Conservation (phyloP, 2,888 invertebrate genomes). For the Ophonus ardosiacus region DNA sequence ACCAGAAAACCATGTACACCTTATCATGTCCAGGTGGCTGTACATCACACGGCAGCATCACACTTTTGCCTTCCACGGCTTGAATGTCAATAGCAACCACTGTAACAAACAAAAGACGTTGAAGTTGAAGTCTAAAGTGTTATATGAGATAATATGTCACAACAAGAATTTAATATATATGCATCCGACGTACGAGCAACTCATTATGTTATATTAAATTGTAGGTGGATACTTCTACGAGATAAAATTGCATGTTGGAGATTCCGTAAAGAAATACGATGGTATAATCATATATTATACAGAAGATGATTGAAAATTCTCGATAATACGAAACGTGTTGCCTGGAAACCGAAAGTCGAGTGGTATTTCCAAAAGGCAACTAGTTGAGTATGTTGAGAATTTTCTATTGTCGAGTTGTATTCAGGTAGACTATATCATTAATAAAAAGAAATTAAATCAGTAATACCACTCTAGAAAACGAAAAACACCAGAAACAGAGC, state of each 20-base stretch:
- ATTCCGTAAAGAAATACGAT: background rate
- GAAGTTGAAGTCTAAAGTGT: background rate
- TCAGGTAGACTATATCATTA: no score
- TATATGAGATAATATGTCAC: conserved; percentile 21
- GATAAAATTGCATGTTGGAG: conserved; percentile 8
- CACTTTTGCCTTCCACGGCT: conserved; percentile 92
- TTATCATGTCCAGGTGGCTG: conserved; percentile 89
- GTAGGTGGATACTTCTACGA: background rate
- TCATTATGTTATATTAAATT: conserved; percentile 36
- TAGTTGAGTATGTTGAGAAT: no score
- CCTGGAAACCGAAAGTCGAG: no score
- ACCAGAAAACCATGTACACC: conserved; percentile 96
- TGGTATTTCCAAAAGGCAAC: no score
- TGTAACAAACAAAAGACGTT: conserved; percentile 15
- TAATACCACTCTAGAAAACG: no score
- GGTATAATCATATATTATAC: no score
- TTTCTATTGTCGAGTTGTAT: no score
- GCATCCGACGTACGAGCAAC: background rate
- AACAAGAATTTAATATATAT: conserved; percentile 37
- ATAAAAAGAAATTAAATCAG: no score
- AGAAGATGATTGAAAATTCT: background rate
- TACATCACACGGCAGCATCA: conserved; percentile 92
- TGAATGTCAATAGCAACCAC: conserved; percentile 87
- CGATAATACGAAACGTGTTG: no score
- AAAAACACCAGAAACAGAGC: no score